Base-by-base conservation (phyloP, 2,888 invertebrate species). In the Yponomeuta evonymella region DNA sequence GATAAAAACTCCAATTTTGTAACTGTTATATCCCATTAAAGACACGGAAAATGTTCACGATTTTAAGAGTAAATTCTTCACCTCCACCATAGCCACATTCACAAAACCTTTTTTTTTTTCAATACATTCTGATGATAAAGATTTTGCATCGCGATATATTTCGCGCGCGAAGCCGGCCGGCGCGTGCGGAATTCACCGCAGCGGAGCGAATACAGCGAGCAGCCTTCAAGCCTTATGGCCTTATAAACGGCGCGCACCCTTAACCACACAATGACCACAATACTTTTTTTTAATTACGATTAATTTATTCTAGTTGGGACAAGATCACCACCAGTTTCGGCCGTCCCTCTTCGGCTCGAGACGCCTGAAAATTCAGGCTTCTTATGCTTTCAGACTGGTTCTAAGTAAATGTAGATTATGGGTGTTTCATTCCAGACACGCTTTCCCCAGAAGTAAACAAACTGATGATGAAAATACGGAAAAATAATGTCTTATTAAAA, bases 261-360 rank as follows among this genome's bases (percentile, higher is more conserved):
- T 84, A 86, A 73, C 0, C 73, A 73, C 71, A 75, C 74, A 75
- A 76, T 15, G 12, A 58, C 51, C 43, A 79, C 78, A 81, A 78
- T 81, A 81, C 76, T 80, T 43, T 58, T 58, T 85, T 81, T 85
- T 88, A 89, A 88, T 90, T 84, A 86, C 5, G 2, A 86, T 33
- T 88, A 81, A 83, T 79, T 82, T 76, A 75, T 85, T 85, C 90
- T 88, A 89, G 90, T 89, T 90, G 84, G 69, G 81, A 86, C 89
- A 81, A 84, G 90, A 88, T 88, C 83, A 79, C 80, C 80, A 79
- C 89, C 85, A 89, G 89, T 89, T 88, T 78, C 78, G 81, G 76
- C 78, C 51, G 15, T 12, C 15, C 51, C 1, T 15, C 51, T 58
- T 43, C 43, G 43, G 8, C 43, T 43, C 43, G 51, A 58, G 51